phyloP scores from a whole-genome alignment of 1,140 invertebrate species.

The Leptinotarsa texana region DNA sequence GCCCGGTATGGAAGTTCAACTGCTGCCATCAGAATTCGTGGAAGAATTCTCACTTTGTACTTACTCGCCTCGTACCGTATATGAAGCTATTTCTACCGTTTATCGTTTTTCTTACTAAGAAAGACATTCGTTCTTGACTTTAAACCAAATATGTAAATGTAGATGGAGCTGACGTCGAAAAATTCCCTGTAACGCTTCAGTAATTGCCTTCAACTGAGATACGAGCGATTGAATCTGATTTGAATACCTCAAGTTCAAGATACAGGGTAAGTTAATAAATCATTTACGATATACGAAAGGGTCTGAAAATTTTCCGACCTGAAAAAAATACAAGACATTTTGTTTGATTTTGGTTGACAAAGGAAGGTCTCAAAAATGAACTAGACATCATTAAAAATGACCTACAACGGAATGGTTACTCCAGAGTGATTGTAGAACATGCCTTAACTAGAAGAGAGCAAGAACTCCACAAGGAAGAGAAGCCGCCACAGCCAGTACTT shows the following conservation, averaged over 20 bases:
- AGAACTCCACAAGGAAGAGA: no score
- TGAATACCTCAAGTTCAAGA: not conserved
- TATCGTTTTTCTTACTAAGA: slow-evolving; percentile 1
- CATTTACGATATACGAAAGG: no score
- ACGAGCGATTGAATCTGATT: not conserved
- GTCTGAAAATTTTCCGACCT: no score
- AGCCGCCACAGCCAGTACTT: no score
- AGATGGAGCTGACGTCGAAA: slow-evolving; percentile 7
- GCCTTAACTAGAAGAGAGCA: no score
- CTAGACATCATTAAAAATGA: no score
- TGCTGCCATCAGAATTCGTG: slow-evolving; percentile 11
- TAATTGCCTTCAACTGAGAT: not conserved
- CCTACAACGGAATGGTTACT: no score
- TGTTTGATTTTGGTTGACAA: no score
- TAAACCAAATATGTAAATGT: slow-evolving; percentile 16
- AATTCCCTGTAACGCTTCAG: not conserved
- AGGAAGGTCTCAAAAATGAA: no score
- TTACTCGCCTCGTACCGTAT: slow-evolving; percentile 12
- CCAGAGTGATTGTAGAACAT: no score
- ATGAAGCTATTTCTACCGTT: slow-evolving; percentile 17
- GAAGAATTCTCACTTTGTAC: slow-evolving; percentile 23
- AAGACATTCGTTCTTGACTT: slow-evolving; percentile 19
- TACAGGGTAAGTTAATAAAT: not conserved
- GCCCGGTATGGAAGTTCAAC: slow-evolving; percentile 10
- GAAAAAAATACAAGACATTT: no score